Evolutionary conservation across 2,797 vertebrate genomes (phyloP), one percentile per base, ranked within the genome.

Genomic region (Alexandromys oeconomus): DNA sequence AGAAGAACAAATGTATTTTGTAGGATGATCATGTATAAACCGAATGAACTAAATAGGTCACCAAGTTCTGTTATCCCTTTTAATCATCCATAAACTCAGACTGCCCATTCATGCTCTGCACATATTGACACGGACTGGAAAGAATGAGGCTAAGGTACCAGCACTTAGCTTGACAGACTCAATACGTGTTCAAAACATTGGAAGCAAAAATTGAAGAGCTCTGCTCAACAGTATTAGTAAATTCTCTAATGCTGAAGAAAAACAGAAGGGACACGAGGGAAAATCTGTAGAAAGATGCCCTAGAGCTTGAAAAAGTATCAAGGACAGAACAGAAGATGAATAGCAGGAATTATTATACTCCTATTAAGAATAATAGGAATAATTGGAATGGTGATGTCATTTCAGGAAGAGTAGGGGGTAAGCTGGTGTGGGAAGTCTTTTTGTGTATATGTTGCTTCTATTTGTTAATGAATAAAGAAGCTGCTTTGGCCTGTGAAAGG

Each of bases 1-100:
- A 94, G 81, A 82, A 74, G 51, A 87, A 73, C 10, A 89, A 85
- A 95, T 73, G n/a, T 88, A 4, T 54, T 27, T 59, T 67, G 3
- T 81, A 77, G 12, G 48, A 21, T 37, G 69, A 37, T 13, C 14
- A 14, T 48, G 1, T 43, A 79, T 59, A 74, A 82, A 13, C 17
- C 48, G 23, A 63, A 6, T 46, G 67, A 91, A 48, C 17, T 27
- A 46, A 13, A 15, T 76, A 92, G 25, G 2, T 73, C 57, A 91
- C 23, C 15, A 51, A n/a, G 34, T n/a, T 5, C 84, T 86, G 81
- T 54, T 87, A 73, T 6, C 51, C 21, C 9, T 51, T 85, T 85
- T 94, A 10, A 5, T 77, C 29, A 86, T 65, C 40, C 90, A 3
- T 78, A 21, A 91, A 95, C 84, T 91, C 51, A 6, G 13, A 34